phyloP scores from a whole-genome alignment of 2,797 vertebrate genomes.

The Chelonia mydas region DNA sequence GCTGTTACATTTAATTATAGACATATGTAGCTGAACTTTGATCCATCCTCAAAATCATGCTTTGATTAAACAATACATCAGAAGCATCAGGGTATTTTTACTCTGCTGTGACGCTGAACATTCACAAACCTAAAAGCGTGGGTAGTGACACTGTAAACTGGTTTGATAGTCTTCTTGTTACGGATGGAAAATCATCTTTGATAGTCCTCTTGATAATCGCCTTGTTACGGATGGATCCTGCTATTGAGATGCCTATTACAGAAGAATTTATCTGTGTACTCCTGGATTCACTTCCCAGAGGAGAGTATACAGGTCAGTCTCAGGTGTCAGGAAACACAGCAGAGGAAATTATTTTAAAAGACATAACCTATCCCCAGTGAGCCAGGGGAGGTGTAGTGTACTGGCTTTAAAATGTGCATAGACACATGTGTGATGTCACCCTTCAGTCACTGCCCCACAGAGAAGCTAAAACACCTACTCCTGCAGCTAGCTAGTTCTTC shows the following conservation, averaged over 20 bases:
- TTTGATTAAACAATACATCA: neutral
- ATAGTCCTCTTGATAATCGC: neutral
- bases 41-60: neutral
- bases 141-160: fast-evolving
- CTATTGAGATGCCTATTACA: neutral
- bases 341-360: fast-evolving
- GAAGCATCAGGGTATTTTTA: neutral
- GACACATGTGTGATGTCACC: neutral
- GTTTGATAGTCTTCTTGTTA: neutral
- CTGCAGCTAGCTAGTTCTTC: fast-evolving
- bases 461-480: neutral
- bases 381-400: neutral
- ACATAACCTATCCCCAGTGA: fast-evolving
- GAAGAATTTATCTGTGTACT: neutral
- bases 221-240: neutral
- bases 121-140: neutral
- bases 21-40: neutral
- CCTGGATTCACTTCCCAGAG: neutral
- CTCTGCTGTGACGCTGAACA: neutral
- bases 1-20: neutral
- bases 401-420: neutral
- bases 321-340: neutral
- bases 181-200: neutral
- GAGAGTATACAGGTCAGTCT: neutral
- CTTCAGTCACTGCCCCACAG: fast-evolving